A percentile compares a stretch with the other conserved stretches of the same genome.
phyloP scores from a whole-genome alignment of 2,888 invertebrate species.

The Tanypteryx hageni region DNA sequence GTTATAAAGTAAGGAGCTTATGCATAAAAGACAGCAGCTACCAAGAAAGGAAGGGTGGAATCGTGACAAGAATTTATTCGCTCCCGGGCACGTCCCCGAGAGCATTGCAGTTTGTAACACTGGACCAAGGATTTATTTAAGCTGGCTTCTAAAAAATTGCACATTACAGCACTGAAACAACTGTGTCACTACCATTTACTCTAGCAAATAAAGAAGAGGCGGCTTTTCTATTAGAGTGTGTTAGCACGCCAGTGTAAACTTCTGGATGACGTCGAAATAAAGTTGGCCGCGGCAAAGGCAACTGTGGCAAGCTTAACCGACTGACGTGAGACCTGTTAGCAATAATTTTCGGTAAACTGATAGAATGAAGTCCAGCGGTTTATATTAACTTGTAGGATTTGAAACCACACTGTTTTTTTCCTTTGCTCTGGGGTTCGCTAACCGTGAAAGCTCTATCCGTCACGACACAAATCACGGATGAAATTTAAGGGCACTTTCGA shows the following conservation, averaged over 20 bases:
- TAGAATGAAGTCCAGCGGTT: neutral
- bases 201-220: neutral
- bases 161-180: neutral
- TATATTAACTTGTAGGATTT: neutral
- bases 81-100: neutral
- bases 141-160: neutral
- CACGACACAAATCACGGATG: neutral
- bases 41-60: neutral
- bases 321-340: neutral
- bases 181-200: neutral
- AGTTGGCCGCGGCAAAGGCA: neutral
- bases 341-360: neutral
- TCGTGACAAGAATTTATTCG: neutral
- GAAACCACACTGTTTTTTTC: neutral
- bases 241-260: neutral
- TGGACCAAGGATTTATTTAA: neutral
- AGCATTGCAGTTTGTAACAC: neutral
- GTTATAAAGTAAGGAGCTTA: neutral
- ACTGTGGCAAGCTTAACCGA: neutral
- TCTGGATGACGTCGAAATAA: neutral
- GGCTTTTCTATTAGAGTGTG: neutral
- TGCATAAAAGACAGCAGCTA: neutral
- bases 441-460: neutral
- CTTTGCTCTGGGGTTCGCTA: conserved; percentile 5
- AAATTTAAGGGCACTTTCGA: neutral